Base-by-base conservation (phyloP, 2,888 invertebrate species). In the Pterostichus niger region DNA sequence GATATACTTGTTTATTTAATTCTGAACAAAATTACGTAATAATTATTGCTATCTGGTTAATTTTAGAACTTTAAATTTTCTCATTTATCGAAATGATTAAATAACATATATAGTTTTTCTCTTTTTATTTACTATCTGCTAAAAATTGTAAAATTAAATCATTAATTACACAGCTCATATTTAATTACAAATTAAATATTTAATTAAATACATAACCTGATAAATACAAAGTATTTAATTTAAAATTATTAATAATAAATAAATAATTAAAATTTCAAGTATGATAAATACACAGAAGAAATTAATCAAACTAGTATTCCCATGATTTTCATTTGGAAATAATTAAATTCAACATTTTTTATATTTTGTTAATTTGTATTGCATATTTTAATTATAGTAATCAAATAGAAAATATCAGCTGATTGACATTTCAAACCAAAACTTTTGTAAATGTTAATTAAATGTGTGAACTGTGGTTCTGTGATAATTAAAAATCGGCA, bases 401-500 rank as follows among this genome's bases (percentile, higher is more conserved):
- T 31, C 10, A 31, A 59, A 59, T 59, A 24, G 59, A 24, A 59
- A 64, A 64, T 64, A 35, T 64, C 64, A 49, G 13, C 49, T n/a
- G 10, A 11, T 49, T 49, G 6, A 59, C 31, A 59, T 59, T 31
- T 24, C 24, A 10, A 59, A 31, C 33, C 31, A 33, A 13, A 33
- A 6, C 6, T 64, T 64, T 5, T 59, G 64, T 64, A 64, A 35
- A 64, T 64, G 64, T 35, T 64, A 35, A 64, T 35, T 31, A 33
- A 33, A 33, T 64, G n/a, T n/a, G n/a, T n/a, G 64, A 13, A 35
- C 64, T 35, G 64, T 35, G 64, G 59, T 64, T 64, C 64, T 64
- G 64, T 64, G 64, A 64, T 64, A 64, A 64, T 64, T 35, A 31
- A 64, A 71, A 71, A 44, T 44, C 68, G 68, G 68, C 68, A 71